Evolutionary conservation across 2,797 vertebrate genomes (phyloP).

Genomic region (Typhlichthys eigenmanni): DNA sequence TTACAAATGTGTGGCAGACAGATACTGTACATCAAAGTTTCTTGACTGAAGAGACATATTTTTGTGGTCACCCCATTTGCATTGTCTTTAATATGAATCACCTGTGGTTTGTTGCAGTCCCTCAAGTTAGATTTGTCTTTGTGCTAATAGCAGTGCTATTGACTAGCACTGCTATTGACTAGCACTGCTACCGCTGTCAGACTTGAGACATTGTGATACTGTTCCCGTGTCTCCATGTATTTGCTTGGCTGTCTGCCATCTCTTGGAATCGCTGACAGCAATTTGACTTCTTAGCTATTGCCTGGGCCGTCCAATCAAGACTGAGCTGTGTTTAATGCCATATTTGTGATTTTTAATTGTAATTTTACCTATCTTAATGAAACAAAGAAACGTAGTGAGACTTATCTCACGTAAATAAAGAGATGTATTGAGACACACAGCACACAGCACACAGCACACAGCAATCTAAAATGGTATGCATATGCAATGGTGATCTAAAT

Average conservation of each 20-base stretch:
- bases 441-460: not conserved
- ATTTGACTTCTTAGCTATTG: constrained; percentile 39
- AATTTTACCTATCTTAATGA: too few relatives aligned
- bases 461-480: too few relatives aligned
- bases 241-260: constrained; percentile 38
- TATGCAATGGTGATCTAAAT: too few relatives aligned
- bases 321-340: too few relatives aligned
- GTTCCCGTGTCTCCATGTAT: constrained; percentile 37
- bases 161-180: constrained; percentile 20
- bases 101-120: constrained; percentile 38
- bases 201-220: constrained; percentile 55
- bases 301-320: constrained; percentile 14
- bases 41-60: constrained; percentile 30
- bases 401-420: too few relatives aligned
- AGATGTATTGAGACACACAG: not conserved
- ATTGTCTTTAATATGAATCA: constrained; percentile 22
- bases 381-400: too few relatives aligned
- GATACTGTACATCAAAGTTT: constrained; percentile 24
- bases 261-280: constrained; percentile 39
- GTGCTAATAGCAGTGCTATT: constrained; percentile 26
- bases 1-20: constrained; percentile 34
- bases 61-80: constrained; percentile 24
- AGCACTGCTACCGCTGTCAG: constrained; percentile 43
- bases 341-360: too few relatives aligned
- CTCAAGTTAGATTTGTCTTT: constrained; percentile 18